Conservation (phyloP, 37 sponge, comb jelly and placozoan species). For the Oopsacas minuta region DNA sequence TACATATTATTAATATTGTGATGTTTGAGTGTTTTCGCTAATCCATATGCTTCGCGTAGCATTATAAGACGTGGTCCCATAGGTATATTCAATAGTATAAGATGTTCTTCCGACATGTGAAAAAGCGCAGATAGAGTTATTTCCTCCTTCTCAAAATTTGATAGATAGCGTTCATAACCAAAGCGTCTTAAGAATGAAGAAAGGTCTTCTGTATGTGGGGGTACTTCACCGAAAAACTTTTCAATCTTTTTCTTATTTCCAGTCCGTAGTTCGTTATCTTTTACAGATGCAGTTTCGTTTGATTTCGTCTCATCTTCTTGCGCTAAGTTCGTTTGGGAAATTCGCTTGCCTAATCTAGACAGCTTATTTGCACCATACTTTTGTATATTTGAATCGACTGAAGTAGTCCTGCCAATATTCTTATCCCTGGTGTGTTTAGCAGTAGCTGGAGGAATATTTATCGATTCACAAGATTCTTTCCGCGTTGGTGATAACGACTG, state of each 20-base stretch:
- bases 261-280: not conserved
- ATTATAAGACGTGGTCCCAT: not conserved
- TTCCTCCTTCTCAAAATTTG: not conserved
- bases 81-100: not conserved
- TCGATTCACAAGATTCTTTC: not conserved
- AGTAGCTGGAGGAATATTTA: not conserved
- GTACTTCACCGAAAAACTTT: slow-evolving; percentile 12
- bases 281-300: not conserved
- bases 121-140: slow-evolving; percentile 1
- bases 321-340: not conserved
- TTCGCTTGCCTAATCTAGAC: not conserved
- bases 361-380: not conserved
- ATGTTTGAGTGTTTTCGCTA: not conserved
- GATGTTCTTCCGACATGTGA: slow-evolving; percentile 14
- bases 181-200: not conserved
- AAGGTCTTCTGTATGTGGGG: not conserved
- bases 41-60: not conserved
- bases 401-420: not conserved
- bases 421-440: not conserved
- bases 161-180: not conserved
- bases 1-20: not conserved
- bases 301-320: not conserved
- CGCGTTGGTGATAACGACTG: not conserved
- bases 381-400: not conserved
- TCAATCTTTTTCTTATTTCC: not conserved